phyloP scores from a whole-genome alignment of 2,797 vertebrate genomes.

The Protonibea diacanthus region DNA sequence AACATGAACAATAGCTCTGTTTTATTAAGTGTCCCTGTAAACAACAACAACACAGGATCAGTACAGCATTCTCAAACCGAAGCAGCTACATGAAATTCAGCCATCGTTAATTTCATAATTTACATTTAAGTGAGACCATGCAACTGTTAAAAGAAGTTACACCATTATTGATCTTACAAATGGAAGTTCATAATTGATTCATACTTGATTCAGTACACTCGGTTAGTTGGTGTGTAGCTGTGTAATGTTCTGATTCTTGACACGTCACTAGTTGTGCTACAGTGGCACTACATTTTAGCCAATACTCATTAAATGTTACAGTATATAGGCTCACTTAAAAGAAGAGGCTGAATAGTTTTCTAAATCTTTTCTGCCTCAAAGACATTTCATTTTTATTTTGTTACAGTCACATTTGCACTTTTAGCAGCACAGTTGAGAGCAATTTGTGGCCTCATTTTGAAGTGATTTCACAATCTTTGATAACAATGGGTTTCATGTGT shows the following conservation, averaged over 20 bases:
- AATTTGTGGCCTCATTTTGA: neutral
- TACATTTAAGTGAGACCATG: neutral
- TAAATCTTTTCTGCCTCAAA: neutral
- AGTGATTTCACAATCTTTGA: conserved; percentile 1
- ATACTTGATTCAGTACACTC: neutral
- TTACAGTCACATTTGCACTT: neutral
- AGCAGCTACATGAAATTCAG: conserved; percentile 4
- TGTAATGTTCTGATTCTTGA: neutral
- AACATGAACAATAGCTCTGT: neutral
- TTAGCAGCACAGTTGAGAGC: neutral
- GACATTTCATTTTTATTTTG: neutral
- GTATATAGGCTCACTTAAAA: neutral
- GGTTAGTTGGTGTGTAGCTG: neutral
- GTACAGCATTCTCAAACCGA: neutral
- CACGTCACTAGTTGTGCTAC: neutral
- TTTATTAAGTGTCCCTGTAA: neutral
- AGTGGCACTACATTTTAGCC: neutral
- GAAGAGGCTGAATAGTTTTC: neutral
- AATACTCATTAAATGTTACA: neutral
- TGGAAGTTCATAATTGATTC: too few relatives aligned
- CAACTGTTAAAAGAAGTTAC: neutral
- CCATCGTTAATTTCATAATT: neutral
- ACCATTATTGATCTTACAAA: neutral
- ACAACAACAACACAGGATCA: too few relatives aligned
- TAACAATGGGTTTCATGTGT: neutral